These are phyloP conservation scores for Ochlodes sylvanus DNA, from an alignment of 2,888 invertebrate genomes.

Conservation along the genomic window DNA sequence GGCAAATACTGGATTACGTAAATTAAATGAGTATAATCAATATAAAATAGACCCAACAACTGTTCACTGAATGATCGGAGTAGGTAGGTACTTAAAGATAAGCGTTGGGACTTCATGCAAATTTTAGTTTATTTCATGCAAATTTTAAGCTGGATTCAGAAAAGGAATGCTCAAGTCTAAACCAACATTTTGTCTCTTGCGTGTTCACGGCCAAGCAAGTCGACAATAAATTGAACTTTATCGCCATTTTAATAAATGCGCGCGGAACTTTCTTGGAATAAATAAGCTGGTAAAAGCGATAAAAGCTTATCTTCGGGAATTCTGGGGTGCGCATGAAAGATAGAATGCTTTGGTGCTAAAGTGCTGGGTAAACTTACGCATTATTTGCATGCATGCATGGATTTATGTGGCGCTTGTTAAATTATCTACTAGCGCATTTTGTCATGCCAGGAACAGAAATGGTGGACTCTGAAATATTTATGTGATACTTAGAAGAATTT, in stretches of 20 bases:
- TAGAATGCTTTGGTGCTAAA: slow-evolving; percentile 30
- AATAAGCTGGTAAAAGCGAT: slow-evolving; percentile 68
- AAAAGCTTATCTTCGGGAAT: slow-evolving; percentile 55
- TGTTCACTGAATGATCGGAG: no score
- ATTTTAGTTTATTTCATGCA: slow-evolving; percentile 24
- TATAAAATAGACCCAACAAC: no score
- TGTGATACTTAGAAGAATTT: slow-evolving; percentile 7
- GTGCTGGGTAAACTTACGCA: slow-evolving; percentile 32
- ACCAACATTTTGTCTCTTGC: slow-evolving; percentile 55
- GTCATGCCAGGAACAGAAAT: slow-evolving; percentile 15
- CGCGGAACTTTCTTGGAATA: slow-evolving; percentile 68
- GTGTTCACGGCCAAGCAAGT: slow-evolving; percentile 66
- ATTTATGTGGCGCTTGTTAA: slow-evolving; percentile 27
- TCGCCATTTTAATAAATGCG: slow-evolving; percentile 82
- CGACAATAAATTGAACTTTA: slow-evolving; percentile 81
- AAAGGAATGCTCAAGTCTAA: slow-evolving; percentile 22
- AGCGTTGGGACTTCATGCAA: slow-evolving; percentile 8
- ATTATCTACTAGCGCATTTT: slow-evolving; percentile 22
- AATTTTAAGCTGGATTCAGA: slow-evolving; percentile 23
- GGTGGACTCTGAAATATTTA: slow-evolving; percentile 18
- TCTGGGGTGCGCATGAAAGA: slow-evolving; percentile 39
- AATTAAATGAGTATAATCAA: no score
- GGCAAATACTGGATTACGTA: no score
- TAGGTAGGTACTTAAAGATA: background rate
- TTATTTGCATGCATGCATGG: slow-evolving; percentile 34